These are phyloP conservation scores for Dicerorhinus sumatrensis DNA, from an alignment of 2,113 vertebrate species.

Conservation along the genomic window DNA sequence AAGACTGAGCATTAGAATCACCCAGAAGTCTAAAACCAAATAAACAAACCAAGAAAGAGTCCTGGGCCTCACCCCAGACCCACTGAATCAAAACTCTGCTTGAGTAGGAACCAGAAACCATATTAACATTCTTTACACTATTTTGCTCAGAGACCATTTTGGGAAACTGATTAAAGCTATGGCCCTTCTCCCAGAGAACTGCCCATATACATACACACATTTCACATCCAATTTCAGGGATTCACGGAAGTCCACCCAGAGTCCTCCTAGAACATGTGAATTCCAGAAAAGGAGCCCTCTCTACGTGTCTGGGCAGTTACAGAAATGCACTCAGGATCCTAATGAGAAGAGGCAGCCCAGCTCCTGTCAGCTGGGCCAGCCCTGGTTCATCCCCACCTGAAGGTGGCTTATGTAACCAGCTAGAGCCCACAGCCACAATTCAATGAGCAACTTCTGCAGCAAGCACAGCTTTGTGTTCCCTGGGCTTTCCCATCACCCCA, in stretches of 20 bases:
- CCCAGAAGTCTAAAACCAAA: slow-evolving; percentile 32
- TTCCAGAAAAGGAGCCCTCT: background rate
- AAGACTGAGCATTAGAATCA: background rate
- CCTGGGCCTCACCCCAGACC: background rate
- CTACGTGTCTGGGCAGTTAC: slow-evolving; percentile 21
- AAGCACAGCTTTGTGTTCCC: background rate
- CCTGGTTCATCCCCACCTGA: slow-evolving; percentile 59
- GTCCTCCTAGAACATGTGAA: background rate
- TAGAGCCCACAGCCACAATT: slow-evolving; percentile 28
- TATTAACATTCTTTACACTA: background rate
- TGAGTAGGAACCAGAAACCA: background rate
- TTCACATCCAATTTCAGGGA: slow-evolving; percentile 36
- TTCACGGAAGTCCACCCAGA: background rate
- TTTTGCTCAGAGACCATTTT: background rate
- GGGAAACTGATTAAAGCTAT: slow-evolving; percentile 10
- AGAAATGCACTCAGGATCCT: slow-evolving; percentile 27
- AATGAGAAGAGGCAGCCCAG: slow-evolving; percentile 16
- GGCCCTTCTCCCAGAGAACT: background rate
- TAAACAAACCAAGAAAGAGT: background rate
- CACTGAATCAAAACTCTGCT: slow-evolving; percentile 11
- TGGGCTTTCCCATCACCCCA: slow-evolving; percentile 65
- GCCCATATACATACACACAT: background rate
- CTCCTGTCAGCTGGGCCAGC: background rate
- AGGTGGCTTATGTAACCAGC: slow-evolving; percentile 66
- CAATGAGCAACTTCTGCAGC: slow-evolving; percentile 41